Evolutionary conservation across 2,113 vertebrate genomes (phyloP), one percentile per base, ranked within the genome.

Genomic region (Crotalus helleri): DNA sequence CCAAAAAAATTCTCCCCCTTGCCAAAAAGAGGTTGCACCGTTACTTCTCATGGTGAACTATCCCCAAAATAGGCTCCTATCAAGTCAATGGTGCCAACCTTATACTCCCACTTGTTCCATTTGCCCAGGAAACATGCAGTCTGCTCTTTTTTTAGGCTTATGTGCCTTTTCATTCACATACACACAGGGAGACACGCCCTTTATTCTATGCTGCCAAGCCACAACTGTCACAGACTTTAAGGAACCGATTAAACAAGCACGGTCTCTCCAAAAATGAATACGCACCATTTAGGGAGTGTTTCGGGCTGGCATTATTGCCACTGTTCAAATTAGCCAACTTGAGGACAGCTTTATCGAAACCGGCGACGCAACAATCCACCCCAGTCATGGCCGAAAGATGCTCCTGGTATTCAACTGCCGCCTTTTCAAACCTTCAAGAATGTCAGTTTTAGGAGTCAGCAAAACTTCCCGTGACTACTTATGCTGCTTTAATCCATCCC

Each of bases 381-480:
- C 99, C 99, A 0, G 98, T 99, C 95, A 99, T 98, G 24, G 99
- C 98, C 95, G 98, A 99, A 3, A 99, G 97, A 92, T 99, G 99
- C 94, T 99, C 99, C 95, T 99, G 99, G 96, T 99, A 99, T 55
- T 99, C 99, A 3, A 97, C 96, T 15, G 98, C 98, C 6, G 99
- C 99, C 95, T 99, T 99, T 96, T 99, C 99, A 98, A 99, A 99
- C 96, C 99, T 99, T 90, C 24, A 97, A 94, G 54, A 24, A 51
- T 24, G 61, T 58, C 44, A 33, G 61, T 49, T 93, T 92, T 4
- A 94, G 69, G 54, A 54, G 85, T 93, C 53, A 93, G 94, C 94
- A 81, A 96, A 54, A 96, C 94, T 94, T 81, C 19, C 92, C 33
- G 10, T 1, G 17, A 9, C 21, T 17, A 23, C 5, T 44, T 92